These are phyloP conservation scores for Scaptodrosophila lebanonensis DNA, from an alignment of 1,140 invertebrate species.

Conservation along the genomic window DNA sequence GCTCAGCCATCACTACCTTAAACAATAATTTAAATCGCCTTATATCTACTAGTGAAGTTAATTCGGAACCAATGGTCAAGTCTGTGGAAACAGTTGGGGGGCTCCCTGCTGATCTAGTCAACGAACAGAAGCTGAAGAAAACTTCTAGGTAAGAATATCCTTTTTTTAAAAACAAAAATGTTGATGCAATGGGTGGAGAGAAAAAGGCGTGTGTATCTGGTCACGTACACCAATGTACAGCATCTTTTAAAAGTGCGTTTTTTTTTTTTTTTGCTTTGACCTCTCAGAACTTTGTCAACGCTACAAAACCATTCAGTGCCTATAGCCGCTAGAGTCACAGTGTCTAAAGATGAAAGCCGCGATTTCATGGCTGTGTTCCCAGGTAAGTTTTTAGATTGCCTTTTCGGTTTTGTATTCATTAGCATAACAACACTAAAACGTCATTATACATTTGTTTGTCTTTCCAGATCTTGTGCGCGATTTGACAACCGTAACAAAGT, in stretches of 20 bases:
- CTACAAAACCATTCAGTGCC: conserved; percentile 78
- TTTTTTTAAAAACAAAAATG: conserved; percentile 27
- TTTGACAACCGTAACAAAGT: conserved; percentile 84
- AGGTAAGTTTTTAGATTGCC: conserved; percentile 62
- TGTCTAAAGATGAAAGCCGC: conserved; percentile 87
- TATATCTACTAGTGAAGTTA: conserved; percentile 61
- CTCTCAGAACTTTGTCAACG: conserved; percentile 69
- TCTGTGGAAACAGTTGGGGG: conserved; percentile 62
- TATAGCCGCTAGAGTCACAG: conserved; percentile 80
- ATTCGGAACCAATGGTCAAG: conserved; percentile 37
- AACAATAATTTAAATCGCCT: conserved; percentile 2
- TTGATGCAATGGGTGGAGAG: neutral
- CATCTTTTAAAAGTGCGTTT: conserved; percentile 13
- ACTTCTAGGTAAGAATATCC: conserved; percentile 53
- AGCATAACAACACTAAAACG: conserved; percentile 52
- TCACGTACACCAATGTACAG: conserved; percentile 41
- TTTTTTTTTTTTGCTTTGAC: conserved; percentile 19
- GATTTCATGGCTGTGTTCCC: conserved; percentile 93
- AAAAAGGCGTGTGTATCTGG: conserved; percentile 37
- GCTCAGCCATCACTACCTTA: neutral
- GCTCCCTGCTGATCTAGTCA: conserved; percentile 56
- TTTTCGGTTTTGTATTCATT: conserved; percentile 34
- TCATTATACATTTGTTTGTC: conserved; percentile 9
- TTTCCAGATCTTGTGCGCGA: conserved; percentile 86
- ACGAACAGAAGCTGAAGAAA: conserved; percentile 64